These are phyloP conservation scores for Leptopilina drosophilae DNA, from an alignment of 2,888 invertebrate species.

Conservation along the genomic window DNA sequence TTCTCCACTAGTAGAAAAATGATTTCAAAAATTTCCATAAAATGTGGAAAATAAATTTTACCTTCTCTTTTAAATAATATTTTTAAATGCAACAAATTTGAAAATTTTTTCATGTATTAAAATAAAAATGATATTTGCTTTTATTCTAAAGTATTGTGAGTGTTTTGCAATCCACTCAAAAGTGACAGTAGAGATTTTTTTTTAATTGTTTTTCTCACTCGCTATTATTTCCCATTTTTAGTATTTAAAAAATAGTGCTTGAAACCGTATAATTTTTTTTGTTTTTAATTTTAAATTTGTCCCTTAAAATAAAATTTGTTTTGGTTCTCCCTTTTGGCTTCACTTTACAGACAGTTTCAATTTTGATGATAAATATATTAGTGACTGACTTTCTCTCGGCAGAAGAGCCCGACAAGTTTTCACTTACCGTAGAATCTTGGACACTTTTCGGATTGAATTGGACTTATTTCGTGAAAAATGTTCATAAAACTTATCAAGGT, in stretches of 20 bases:
- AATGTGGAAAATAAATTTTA: neutral
- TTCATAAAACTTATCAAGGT: conserved; percentile 55
- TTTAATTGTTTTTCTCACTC: no score
- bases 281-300: neutral
- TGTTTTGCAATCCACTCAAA: no score
- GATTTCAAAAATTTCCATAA: neutral
- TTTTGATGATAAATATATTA: conserved; percentile 71
- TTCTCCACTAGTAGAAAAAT: neutral
- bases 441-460: conserved; percentile 71
- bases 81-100: no score
- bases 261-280: no score
- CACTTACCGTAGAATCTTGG: conserved; percentile 66
- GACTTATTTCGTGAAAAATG: conserved; percentile 65
- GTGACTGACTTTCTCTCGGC: conserved; percentile 70
- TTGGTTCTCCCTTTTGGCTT: conserved; percentile 44
- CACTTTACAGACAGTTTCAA: conserved; percentile 67
- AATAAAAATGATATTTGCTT: no score
- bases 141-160: no score
- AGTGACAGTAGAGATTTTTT: no score
- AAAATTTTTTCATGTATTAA: no score
- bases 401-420: conserved; percentile 63
- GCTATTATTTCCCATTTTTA: no score
- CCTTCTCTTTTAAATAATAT: neutral
- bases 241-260: no score
- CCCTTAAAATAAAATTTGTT: neutral